Evolutionary conservation across 2,888 invertebrate species (phyloP).

Genomic region (Pristionchus entomophagus): DNA sequence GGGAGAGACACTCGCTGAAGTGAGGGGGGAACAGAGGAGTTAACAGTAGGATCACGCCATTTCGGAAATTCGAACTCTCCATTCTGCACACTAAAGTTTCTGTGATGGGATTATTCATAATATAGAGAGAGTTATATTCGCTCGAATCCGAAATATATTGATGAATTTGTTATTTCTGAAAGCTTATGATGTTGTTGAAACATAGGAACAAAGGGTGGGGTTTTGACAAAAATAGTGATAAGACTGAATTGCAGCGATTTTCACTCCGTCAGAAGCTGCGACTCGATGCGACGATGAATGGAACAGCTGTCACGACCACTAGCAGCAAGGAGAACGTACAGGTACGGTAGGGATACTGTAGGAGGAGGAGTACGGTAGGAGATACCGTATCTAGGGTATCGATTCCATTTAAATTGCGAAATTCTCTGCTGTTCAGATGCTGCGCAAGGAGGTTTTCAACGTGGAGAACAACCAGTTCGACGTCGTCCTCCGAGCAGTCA

Average conservation of each 20-base stretch:
- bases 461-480: constrained; percentile 69
- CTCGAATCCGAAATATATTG: too few relatives aligned
- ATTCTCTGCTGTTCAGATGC: constrained; percentile 10
- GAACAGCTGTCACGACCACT: neutral
- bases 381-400: neutral
- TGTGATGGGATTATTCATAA: too few relatives aligned
- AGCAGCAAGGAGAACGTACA: neutral
- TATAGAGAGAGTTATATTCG: too few relatives aligned
- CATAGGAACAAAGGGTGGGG: too few relatives aligned
- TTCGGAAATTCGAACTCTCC: too few relatives aligned
- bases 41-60: too few relatives aligned
- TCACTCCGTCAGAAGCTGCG: neutral
- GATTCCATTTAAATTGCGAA: neutral
- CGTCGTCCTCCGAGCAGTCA: constrained; percentile 68
- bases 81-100: too few relatives aligned
- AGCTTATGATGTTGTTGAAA: neutral
- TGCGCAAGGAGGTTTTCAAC: constrained; percentile 61
- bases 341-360: neutral
- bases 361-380: neutral
- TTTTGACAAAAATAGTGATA: too few relatives aligned
- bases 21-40: too few relatives aligned
- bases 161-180: neutral
- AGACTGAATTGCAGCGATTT: neutral
- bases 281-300: neutral
- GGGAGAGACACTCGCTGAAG: neutral